Evolutionary conservation across 1,140 invertebrate species (phyloP), one percentile per base, ranked within the genome.

Genomic region (Sweltsa coloradensis): DNA sequence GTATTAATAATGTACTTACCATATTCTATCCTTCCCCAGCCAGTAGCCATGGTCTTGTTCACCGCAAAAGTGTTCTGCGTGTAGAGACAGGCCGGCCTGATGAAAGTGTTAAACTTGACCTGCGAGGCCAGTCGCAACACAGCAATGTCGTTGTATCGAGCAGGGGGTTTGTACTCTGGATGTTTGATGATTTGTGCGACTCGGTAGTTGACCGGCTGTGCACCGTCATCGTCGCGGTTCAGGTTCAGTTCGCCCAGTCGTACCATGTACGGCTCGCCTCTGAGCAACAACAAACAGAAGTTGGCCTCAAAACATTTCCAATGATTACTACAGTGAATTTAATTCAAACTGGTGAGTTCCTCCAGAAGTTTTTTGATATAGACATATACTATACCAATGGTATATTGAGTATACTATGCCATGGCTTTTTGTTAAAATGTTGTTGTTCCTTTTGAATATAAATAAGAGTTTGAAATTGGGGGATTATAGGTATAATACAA

Each of bases 171-270:
- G 45, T 58, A 59, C 3, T 52, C 29, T 7, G 57, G 58, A 42
- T 61, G 60, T 2, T 24, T 29, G 11, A 49, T 49, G 13, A 26
- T 13, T 13, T 47, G 0, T 64, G 60, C 64, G 62, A 68, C 0
- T 61, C 62, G 7, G 62, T 65, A 0, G 60, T 65, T 57, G 23
- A 66, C 51, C 0, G 56, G 51, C 2, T 56, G 41, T 0, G 57
- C 59, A 2, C 54, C 51, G 60, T 63, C 7, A 66, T 47, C 50
- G 64, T 65, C 0, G 62, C 62, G 5, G 63, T 64, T 19, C 55
- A 59, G 11, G 65, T 60, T 5, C 51, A 52, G 16, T 60, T 55
- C 65, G 0, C 66, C 66, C 0, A 68, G 53, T 18, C 67, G 65
- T 0, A 66, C 67, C 0, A 55, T 58, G 5, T 58, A 45, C 0